A percentile compares a stretch with the other conserved stretches of the same genome.
Evolutionary conservation across 2,888 invertebrate species (phyloP).

Genomic region (Ferrisia virgata): DNA sequence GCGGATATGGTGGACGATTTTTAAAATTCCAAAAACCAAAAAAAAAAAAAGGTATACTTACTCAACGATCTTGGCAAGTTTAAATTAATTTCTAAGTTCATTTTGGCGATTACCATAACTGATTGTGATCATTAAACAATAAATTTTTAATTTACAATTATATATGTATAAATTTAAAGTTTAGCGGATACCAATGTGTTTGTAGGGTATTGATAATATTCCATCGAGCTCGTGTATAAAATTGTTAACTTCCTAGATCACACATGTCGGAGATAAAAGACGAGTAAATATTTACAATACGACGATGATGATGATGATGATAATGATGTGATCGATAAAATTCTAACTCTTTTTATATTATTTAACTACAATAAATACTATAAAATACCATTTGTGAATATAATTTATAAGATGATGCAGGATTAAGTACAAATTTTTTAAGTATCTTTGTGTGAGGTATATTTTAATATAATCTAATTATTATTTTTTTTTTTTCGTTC

Average conservation of each 20-base stretch:
- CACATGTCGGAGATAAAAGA: background rate
- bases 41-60: background rate
- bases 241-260: background rate
- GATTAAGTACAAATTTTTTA: constrained; percentile 40
- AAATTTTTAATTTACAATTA: constrained; percentile 23
- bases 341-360: constrained; percentile 28
- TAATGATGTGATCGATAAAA: background rate
- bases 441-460: constrained; percentile 6
- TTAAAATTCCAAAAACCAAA: background rate
- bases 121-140: constrained; percentile 26
- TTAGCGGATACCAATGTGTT: constrained; percentile 18
- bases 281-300: too few relatives aligned
- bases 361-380: background rate
- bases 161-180: background rate
- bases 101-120: constrained; percentile 30
- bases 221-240: constrained; percentile 4
- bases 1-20: too few relatives aligned
- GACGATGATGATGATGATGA: too few relatives aligned
- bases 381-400: constrained; percentile 6
- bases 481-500: background rate
- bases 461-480: background rate
- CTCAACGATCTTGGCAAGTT: constrained; percentile 11
- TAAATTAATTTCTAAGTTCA: constrained; percentile 24
- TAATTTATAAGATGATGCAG: constrained; percentile 11
- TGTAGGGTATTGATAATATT: constrained; percentile 18